Evolutionary conservation across 2,888 invertebrate genomes (phyloP), one percentile per base, ranked within the genome.

Genomic region (Drosophila pseudotakahashii): DNA sequence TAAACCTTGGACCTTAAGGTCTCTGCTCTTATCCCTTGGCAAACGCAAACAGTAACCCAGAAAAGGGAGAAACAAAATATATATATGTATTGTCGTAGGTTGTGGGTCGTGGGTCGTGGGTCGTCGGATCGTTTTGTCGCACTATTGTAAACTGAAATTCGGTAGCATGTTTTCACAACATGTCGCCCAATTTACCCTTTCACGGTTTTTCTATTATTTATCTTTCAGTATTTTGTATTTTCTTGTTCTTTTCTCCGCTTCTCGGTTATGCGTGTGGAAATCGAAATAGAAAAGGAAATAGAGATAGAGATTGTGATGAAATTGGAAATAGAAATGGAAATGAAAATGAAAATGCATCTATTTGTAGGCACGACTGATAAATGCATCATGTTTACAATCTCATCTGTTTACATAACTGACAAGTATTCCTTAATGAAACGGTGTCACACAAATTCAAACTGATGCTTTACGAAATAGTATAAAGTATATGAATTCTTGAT

Each of bases 151-250:
- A 88, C 75, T 74, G 70, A 76, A 89, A 90, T 90, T 80, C 91
- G 77, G 91, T 90, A 90, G 90, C 90, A 88, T 90, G 91, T 90
- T 90, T 90, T 90, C 89, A 90, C 90, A 90, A 90, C 90, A 90
- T 90, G 90, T 90, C 89, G 90, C 90, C 85, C 81, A 79, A 89
- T 88, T 88, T 89, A 88, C 88, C 85, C 87, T 81, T 88, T 79
- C 73, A 77, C 75, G 69, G 78, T 68, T 82, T 45, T 42, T 59
- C 53, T 71, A 71, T 73, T 71, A 71, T 73, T 73, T 77, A 64
- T 73, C 71, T 57, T 67, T 36, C 54, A 69, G 13, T 39, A 62
- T 71, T 66, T 60, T 42, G 42, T 67, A 57, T 62, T 52, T 32
- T 57, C 50, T 67, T 47, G 51, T 61, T 47, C 42, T 48, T 37